Evolutionary conservation across 2,113 vertebrate genomes (phyloP).

Genomic region (Ageneiosus marmoratus): DNA sequence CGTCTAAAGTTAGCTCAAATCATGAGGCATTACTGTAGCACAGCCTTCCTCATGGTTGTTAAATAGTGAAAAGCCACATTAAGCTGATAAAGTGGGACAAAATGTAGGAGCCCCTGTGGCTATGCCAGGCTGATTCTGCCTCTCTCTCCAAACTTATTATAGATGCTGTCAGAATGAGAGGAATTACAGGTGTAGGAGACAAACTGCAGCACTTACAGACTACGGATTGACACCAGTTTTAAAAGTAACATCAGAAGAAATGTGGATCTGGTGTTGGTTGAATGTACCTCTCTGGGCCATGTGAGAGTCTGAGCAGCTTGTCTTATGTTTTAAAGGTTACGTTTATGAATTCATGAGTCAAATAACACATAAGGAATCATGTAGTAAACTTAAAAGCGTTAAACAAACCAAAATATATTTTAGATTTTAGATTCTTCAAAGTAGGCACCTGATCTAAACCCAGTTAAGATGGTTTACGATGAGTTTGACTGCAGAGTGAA

Average conservation of each 20-base stretch:
- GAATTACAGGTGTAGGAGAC: slow-evolving; percentile 34
- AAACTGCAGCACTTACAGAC: slow-evolving; percentile 37
- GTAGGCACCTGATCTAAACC: no score
- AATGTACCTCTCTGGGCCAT: background rate
- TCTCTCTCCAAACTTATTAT: slow-evolving; percentile 38
- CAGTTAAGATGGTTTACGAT: no score
- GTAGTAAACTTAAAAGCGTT: no score
- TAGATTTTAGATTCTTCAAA: no score
- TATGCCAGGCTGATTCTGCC: slow-evolving; percentile 15
- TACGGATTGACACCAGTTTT: slow-evolving; percentile 42
- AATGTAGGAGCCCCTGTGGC: slow-evolving; percentile 33
- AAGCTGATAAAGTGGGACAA: slow-evolving; percentile 36
- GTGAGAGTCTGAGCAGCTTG: background rate
- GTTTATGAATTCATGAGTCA: background rate
- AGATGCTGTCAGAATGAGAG: slow-evolving; percentile 49
- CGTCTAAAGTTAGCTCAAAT: slow-evolving; percentile 49
- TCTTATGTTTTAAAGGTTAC: background rate
- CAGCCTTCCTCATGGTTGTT: slow-evolving; percentile 18
- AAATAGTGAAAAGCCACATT: slow-evolving; percentile 44
- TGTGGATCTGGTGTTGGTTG: background rate
- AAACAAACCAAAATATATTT: no score
- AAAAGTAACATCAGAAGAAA: slow-evolving; percentile 15
- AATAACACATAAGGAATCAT: no score
- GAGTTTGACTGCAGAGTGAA: no score
- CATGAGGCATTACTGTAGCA: slow-evolving; percentile 29